Evolutionary conservation across 2,797 vertebrate genomes (phyloP).

Genomic region (Sebastes hubbsi): DNA sequence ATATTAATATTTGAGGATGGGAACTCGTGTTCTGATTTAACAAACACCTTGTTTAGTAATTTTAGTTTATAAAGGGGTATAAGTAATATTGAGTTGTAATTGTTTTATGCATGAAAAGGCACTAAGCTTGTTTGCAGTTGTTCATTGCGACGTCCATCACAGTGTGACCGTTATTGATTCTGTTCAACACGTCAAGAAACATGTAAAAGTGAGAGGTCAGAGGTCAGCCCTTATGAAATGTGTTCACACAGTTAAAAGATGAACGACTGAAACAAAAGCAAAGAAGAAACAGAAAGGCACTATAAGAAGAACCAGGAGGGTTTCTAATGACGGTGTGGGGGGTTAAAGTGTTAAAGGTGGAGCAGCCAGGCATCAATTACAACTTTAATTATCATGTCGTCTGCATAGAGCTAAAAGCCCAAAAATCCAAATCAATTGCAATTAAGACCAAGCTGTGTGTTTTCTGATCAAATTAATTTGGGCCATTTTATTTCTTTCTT

Average conservation of each 20-base stretch:
- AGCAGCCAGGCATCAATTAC: neutral
- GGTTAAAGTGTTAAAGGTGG: neutral
- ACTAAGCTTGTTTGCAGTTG: neutral
- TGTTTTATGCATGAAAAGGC: neutral
- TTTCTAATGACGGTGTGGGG: neutral
- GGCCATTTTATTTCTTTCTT: neutral
- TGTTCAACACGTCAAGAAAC: neutral
- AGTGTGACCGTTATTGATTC: neutral
- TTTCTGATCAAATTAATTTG: neutral
- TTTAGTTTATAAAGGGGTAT: neutral
- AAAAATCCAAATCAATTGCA: neutral
- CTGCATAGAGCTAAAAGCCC: slow-evolving; percentile 10
- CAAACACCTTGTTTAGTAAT: neutral
- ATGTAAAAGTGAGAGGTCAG: slow-evolving; percentile 20
- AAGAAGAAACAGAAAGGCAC: slow-evolving; percentile 37
- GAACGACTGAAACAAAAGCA: slow-evolving; percentile 26
- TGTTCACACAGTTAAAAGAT: slow-evolving; percentile 52
- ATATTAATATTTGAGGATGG: neutral
- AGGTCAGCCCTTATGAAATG: slow-evolving; percentile 35
- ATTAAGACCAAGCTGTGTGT: neutral
- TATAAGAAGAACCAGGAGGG: slow-evolving; percentile 10
- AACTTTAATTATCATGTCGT: neutral
- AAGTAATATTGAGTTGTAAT: neutral
- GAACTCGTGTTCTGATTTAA: neutral
- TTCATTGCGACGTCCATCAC: neutral